Evolutionary conservation across 2,888 invertebrate genomes (phyloP).

Genomic region (Rotaria sp.): DNA sequence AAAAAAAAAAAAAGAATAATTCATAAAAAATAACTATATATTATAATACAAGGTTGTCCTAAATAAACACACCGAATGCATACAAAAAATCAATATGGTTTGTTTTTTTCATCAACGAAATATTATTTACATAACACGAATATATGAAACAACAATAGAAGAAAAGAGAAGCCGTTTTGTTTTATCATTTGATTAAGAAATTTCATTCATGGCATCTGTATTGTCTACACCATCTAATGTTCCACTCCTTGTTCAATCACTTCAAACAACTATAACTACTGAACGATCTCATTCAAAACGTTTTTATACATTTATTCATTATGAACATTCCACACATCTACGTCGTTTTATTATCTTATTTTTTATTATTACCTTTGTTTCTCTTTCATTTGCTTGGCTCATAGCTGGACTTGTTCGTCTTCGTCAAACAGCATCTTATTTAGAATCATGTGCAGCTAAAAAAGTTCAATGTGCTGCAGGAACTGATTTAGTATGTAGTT

Average conservation of each 20-base stretch:
- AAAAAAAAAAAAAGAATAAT: too few species aligned
- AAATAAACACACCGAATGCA: too few species aligned
- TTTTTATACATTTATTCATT: neutral
- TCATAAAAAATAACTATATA: too few species aligned
- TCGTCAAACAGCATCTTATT: neutral
- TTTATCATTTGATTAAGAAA: neutral
- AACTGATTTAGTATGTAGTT: neutral
- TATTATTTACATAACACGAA: neutral
- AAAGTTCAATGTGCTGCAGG: neutral
- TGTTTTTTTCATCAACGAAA: neutral
- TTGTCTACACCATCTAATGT: neutral
- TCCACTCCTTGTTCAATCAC: too few species aligned
- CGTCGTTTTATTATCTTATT: neutral
- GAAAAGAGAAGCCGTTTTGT: neutral
- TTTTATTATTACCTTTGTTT: neutral
- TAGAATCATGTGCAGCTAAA: neutral
- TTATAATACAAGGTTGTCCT: too few species aligned
- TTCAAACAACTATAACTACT: neutral
- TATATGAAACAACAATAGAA: neutral
- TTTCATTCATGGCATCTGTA: neutral
- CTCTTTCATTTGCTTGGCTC: neutral
- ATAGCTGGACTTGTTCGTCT: neutral
- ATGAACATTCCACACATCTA: neutral
- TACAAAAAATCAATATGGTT: too few species aligned
- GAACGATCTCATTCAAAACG: neutral